Percentiles rank a stretch among this genome's conserved stretches.
Conservation (phyloP, 2,888 invertebrate species). For the Catocala nupta region DNA sequence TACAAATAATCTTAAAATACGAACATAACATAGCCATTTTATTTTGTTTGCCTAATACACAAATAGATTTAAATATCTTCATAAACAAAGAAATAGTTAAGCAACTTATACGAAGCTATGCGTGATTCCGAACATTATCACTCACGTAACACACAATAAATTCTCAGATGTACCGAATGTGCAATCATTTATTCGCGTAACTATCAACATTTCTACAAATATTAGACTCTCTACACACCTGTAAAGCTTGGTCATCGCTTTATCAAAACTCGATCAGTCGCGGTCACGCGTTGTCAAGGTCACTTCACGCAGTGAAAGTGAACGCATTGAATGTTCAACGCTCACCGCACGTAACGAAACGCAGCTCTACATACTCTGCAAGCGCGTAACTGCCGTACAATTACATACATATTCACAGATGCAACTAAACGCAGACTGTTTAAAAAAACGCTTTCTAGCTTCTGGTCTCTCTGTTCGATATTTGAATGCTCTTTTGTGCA, state of each 20-base stretch:
- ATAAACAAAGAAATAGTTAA: no score
- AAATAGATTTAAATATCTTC: no score
- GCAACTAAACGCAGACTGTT: conserved; percentile 22
- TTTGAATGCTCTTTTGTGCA: conserved; percentile 44
- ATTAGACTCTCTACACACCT: neutral
- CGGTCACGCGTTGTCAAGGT: conserved; percentile 68
- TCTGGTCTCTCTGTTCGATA: conserved; percentile 19
- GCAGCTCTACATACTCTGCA: conserved; percentile 9
- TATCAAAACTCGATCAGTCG: conserved; percentile 51
- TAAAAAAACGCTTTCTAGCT: conserved; percentile 43
- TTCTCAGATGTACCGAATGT: no score
- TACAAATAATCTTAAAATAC: no score
- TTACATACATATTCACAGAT: conserved; percentile 13
- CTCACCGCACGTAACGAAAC: conserved; percentile 39
- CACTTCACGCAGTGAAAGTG: conserved; percentile 63
- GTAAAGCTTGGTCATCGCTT: conserved; percentile 1
- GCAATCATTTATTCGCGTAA: no score
- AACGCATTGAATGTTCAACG: conserved; percentile 23
- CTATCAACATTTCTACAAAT: neutral
- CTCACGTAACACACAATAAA: no score
- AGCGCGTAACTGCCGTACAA: neutral
- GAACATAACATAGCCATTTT: no score
- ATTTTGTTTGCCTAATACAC: no score
- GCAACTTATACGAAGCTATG: no score
- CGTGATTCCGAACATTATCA: no score